A percentile compares a stretch with the other conserved stretches of the same genome.
These are phyloP conservation scores for Laterallus jamaicensis DNA, from an alignment of 2,113 vertebrate species.

Conservation along the genomic window DNA sequence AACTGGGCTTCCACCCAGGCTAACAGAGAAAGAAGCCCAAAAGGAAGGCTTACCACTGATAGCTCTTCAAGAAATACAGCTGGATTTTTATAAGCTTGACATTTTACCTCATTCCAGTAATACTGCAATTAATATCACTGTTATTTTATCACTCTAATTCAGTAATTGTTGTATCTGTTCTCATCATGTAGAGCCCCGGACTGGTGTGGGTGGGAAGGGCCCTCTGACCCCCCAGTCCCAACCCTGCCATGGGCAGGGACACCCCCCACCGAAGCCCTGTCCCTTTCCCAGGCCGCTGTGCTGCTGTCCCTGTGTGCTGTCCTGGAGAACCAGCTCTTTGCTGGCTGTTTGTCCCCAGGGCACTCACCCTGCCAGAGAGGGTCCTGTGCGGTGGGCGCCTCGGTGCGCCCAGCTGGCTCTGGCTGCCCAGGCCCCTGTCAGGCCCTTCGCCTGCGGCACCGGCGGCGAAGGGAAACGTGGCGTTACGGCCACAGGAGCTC, in stretches of 20 bases:
- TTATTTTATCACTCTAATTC: neutral
- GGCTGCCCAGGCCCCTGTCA: neutral
- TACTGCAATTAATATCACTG: neutral
- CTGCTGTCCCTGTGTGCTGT: neutral
- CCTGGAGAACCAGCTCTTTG: neutral
- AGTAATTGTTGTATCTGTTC: neutral
- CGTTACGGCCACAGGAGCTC: no score
- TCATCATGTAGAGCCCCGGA: neutral
- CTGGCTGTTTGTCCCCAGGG: neutral
- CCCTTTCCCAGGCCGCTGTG: neutral
- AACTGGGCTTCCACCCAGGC: neutral
- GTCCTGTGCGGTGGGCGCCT: neutral
- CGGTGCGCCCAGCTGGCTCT: neutral
- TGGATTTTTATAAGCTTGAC: neutral
- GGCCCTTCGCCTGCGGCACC: neutral
- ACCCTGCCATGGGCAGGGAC: no score
- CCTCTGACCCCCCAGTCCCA: no score
- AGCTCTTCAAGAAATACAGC: neutral
- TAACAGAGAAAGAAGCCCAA: neutral
- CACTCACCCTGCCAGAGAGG: neutral
- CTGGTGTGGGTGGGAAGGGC: no score
- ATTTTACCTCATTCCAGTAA: neutral
- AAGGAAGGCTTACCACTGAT: neutral
- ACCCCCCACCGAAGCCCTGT: no score
- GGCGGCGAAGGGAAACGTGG: no score